Evolutionary conservation across 2,113 vertebrate species (phyloP).

Genomic region (Arvicanthis niloticus): DNA sequence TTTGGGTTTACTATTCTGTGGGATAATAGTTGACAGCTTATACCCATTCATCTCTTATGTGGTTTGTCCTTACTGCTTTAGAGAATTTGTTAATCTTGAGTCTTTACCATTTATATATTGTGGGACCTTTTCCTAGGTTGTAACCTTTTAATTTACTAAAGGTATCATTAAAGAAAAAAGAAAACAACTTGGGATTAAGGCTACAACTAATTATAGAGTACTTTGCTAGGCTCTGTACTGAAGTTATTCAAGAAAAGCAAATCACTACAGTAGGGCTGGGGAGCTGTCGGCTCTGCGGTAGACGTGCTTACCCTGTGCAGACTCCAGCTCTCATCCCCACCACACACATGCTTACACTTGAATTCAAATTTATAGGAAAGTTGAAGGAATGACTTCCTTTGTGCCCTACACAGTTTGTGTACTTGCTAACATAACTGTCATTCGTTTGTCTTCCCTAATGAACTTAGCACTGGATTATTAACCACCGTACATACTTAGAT

Average conservation of each 20-base stretch:
- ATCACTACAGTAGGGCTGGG: too few species aligned
- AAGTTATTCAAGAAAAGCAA: background rate
- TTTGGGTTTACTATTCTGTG: background rate
- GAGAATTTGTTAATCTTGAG: background rate
- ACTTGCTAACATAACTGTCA: background rate
- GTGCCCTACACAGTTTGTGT: background rate
- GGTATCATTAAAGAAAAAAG: background rate
- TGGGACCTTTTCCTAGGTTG: background rate
- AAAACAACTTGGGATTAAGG: background rate
- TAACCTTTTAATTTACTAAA: slow-evolving; percentile 12
- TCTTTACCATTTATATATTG: background rate
- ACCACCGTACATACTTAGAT: background rate
- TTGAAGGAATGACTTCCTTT: background rate
- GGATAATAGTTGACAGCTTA: background rate
- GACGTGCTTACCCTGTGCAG: background rate
- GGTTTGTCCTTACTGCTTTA: background rate
- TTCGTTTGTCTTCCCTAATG: background rate
- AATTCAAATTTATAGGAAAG: background rate
- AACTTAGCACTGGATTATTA: background rate
- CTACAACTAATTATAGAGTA: background rate
- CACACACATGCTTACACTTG: background rate
- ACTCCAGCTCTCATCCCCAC: background rate
- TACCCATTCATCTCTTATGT: background rate
- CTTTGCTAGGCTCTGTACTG: background rate
- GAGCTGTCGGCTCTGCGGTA: background rate